Evolutionary conservation across 2,888 invertebrate genomes (phyloP).

Genomic region (Tuta absoluta): DNA sequence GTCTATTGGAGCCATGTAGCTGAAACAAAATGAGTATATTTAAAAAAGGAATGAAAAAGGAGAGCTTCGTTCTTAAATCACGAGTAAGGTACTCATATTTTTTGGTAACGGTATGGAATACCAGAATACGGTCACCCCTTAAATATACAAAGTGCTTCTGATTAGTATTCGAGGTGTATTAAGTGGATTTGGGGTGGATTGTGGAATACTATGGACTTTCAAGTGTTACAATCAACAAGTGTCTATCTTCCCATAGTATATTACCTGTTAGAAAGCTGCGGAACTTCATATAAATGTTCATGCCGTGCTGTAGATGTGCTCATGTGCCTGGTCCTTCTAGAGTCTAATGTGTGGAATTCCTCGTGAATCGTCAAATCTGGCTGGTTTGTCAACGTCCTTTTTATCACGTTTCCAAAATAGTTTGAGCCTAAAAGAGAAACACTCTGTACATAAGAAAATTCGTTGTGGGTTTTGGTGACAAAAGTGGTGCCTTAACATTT

Average conservation of each 20-base stretch:
- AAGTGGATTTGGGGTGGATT: no score
- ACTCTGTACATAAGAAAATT: no score
- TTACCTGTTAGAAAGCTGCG: slow-evolving; percentile 82
- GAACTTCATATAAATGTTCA: slow-evolving; percentile 94
- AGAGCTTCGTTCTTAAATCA: background rate
- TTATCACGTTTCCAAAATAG: slow-evolving; percentile 91
- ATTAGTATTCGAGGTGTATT: no score
- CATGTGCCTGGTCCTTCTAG: slow-evolving; percentile 69
- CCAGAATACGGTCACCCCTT: no score
- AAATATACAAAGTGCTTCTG: no score
- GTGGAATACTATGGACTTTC: no score
- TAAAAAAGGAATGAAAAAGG: background rate
- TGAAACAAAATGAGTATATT: slow-evolving; percentile 41
- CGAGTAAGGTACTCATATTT: no score
- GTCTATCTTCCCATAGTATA: no score
- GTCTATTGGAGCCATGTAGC: slow-evolving; percentile 75
- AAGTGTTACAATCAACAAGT: no score
- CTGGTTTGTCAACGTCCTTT: slow-evolving; percentile 89
- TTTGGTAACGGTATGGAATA: no score
- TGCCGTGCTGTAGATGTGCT: slow-evolving; percentile 85
- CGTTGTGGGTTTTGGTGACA: no score
- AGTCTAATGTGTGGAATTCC: slow-evolving; percentile 89
- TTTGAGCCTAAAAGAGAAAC: slow-evolving; percentile 70
- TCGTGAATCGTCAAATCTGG: slow-evolving; percentile 89
- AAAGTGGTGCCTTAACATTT: no score